A percentile compares a stretch with the other conserved stretches of the same genome.
Conservation (phyloP, 2,888 invertebrate genomes). For the Malthinus flaveolus region DNA sequence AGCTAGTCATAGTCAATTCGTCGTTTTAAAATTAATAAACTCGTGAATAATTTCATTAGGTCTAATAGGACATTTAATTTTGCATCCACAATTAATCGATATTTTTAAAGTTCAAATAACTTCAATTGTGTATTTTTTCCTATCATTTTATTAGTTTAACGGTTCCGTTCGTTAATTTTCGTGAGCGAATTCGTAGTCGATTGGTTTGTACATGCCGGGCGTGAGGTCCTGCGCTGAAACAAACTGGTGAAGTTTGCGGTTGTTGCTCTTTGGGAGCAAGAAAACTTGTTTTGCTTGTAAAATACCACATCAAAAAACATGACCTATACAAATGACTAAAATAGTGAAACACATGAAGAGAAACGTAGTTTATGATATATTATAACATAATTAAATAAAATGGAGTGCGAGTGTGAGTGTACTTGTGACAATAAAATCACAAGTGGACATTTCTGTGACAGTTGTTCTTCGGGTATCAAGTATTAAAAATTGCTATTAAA, state of each 20-base stretch:
- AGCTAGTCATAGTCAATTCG: too few relatives aligned
- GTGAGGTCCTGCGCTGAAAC: slow-evolving; percentile 39
- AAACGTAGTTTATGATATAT: background rate
- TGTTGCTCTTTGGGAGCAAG: slow-evolving; percentile 43
- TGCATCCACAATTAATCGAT: too few relatives aligned
- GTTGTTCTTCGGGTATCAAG: slow-evolving; percentile 14
- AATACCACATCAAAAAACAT: slow-evolving; percentile 26
- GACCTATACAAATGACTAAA: slow-evolving; percentile 12
- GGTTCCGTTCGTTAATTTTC: slow-evolving; percentile 5
- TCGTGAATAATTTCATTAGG: too few relatives aligned
- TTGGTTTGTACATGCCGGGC: slow-evolving; percentile 29
- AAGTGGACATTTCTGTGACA: slow-evolving; percentile 22
- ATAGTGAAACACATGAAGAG: slow-evolving; percentile 5
- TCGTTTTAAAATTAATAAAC: too few relatives aligned
- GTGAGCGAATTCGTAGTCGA: slow-evolving; percentile 4
- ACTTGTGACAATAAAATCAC: slow-evolving; percentile 21
- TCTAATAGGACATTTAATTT: too few relatives aligned
- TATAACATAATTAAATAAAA: slow-evolving; percentile 7
- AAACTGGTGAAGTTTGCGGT: slow-evolving; percentile 43
- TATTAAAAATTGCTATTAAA: too few relatives aligned
- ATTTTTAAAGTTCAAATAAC: too few relatives aligned
- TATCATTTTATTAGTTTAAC: background rate
- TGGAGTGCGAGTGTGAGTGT: slow-evolving; percentile 15
- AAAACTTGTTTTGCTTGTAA: slow-evolving; percentile 31
- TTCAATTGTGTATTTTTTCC: too few relatives aligned